Conservation (phyloP, 2,888 invertebrate genomes). For the Apocheima hispidaria region DNA sequence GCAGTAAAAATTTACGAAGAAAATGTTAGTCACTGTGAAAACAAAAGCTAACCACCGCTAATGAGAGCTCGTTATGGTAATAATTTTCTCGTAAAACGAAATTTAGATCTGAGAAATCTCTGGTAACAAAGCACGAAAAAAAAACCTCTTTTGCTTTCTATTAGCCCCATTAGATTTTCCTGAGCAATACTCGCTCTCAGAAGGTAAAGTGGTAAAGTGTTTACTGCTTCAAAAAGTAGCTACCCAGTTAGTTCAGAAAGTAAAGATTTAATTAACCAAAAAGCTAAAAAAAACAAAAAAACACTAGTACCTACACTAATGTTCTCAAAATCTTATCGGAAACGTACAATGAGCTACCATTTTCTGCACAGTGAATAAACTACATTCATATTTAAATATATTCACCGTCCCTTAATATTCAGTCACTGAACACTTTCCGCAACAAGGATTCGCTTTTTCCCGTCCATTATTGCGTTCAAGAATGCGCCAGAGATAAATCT, state of each 20-base stretch:
- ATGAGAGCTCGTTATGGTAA: constrained; percentile 70
- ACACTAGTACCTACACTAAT: background rate
- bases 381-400: constrained; percentile 46
- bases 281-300: background rate
- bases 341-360: background rate
- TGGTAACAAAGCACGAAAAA: constrained; percentile 28
- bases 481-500: constrained; percentile 62
- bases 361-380: constrained; percentile 6
- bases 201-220: background rate
- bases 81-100: constrained; percentile 62
- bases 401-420: constrained; percentile 57
- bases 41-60: constrained; percentile 68
- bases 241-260: no score
- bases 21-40: constrained; percentile 55
- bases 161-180: constrained; percentile 8
- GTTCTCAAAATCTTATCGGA: background rate
- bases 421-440: constrained; percentile 54
- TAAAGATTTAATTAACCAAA: no score
- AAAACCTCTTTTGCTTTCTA: constrained; percentile 10
- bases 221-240: background rate
- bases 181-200: background rate
- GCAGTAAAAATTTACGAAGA: constrained; percentile 51
- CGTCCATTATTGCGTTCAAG: constrained; percentile 56
- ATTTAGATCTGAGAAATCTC: constrained; percentile 45
- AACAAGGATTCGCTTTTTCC: constrained; percentile 63